Percentiles rank a stretch among this genome's conserved stretches.
Evolutionary conservation across 2,113 vertebrate genomes (phyloP).

Genomic region (Tricholaema leucomelas): DNA sequence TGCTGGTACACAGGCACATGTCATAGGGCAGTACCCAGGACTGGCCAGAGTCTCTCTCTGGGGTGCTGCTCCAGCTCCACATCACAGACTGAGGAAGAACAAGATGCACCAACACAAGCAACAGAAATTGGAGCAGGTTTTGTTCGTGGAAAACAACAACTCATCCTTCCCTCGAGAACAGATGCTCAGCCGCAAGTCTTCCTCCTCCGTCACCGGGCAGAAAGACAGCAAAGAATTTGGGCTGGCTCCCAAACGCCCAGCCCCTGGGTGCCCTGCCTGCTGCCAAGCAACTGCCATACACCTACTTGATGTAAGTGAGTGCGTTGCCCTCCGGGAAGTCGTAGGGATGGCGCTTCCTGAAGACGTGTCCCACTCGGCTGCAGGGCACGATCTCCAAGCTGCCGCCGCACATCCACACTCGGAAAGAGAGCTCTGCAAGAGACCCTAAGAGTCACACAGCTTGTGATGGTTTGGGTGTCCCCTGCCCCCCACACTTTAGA

Average conservation of each 20-base stretch:
- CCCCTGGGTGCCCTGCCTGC: background rate
- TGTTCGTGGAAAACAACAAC: background rate
- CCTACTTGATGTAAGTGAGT: slow-evolving; percentile 97
- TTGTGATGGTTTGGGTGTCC: too few relatives aligned
- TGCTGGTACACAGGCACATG: background rate
- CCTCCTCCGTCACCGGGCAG: background rate
- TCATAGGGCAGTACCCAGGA: background rate
- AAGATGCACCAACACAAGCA: background rate
- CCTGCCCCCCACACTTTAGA: too few relatives aligned
- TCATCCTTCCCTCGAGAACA: background rate
- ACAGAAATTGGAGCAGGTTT: background rate
- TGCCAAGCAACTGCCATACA: background rate
- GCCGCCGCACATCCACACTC: slow-evolving; percentile 98
- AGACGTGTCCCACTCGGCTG: slow-evolving; percentile 96
- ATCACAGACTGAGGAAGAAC: background rate
- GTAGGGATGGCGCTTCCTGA: slow-evolving; percentile 97
- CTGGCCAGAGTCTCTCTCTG: background rate
- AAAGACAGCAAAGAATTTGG: background rate
- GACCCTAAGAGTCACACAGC: slow-evolving; percentile 19
- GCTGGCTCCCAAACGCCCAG: background rate
- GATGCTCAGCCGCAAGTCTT: background rate
- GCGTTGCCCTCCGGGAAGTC: slow-evolving; percentile 98
- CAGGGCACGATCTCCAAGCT: slow-evolving; percentile 98
- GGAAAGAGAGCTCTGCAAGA: slow-evolving; percentile 93
- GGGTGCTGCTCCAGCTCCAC: background rate